Conservation (phyloP, 2,797 vertebrate genomes). For the Lagorchestes hirsutus region DNA sequence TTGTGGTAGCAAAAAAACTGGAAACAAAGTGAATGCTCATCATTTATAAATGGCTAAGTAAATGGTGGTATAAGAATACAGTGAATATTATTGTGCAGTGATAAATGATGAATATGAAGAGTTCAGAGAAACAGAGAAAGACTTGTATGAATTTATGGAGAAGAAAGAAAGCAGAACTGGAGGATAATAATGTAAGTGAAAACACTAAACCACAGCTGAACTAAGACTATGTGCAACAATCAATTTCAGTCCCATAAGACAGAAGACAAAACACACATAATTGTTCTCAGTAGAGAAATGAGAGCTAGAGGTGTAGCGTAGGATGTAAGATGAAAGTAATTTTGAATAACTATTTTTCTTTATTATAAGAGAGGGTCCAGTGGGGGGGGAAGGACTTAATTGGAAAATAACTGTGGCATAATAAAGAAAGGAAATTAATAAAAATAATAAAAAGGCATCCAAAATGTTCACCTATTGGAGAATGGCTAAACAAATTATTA, state of each 20-base stretch:
- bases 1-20: not conserved
- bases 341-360: not conserved
- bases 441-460: not conserved
- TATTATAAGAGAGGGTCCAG: not conserved
- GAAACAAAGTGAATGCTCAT: not conserved
- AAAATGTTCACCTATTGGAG: not conserved
- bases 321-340: not conserved
- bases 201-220: not conserved
- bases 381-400: not conserved
- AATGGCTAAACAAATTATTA: not conserved
- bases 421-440: not conserved
- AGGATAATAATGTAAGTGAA: not conserved
- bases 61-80: not conserved
- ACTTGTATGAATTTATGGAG: not conserved
- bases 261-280: not conserved
- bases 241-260: not conserved
- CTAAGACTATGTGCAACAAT: not conserved
- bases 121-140: not conserved
- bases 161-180: not conserved
- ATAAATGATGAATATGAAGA: not conserved
- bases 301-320: not conserved
- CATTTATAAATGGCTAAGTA: not conserved
- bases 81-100: not conserved
- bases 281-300: not conserved
- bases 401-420: not conserved